Conservation (phyloP, 2,888 invertebrate genomes). For the Antitype chi region DNA sequence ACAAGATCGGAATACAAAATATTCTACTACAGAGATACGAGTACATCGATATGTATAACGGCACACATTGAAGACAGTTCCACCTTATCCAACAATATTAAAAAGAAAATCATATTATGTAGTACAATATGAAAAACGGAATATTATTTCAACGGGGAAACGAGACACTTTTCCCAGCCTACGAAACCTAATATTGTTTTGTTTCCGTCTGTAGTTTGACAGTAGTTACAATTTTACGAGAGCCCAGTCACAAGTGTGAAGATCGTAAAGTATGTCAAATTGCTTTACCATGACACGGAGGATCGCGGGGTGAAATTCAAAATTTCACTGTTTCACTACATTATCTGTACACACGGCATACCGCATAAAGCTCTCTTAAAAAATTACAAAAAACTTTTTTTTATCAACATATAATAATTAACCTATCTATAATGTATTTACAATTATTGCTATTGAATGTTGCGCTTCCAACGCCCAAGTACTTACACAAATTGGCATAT, state of each 20-base stretch:
- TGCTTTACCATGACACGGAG: constrained; percentile 79
- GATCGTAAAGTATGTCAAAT: constrained; percentile 76
- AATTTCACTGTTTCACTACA: constrained; percentile 85
- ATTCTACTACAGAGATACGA: constrained; percentile 36
- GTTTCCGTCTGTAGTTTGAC: constrained; percentile 66
- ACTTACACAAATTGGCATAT: constrained; percentile 82
- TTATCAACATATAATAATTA: constrained; percentile 88
- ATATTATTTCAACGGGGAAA: constrained; percentile 59
- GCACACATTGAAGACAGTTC: constrained; percentile 54
- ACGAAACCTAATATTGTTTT: constrained; percentile 68
- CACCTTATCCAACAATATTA: constrained; percentile 55
- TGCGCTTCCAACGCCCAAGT: constrained; percentile 88
- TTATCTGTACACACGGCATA: constrained; percentile 83
- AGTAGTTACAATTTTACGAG: constrained; percentile 73
- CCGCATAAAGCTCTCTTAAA: constrained; percentile 90
- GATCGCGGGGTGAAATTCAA: constrained; percentile 85
- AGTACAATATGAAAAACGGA: constrained; percentile 63
- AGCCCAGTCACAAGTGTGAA: constrained; percentile 76
- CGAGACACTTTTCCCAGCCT: constrained; percentile 54
- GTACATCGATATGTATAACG: constrained; percentile 40
- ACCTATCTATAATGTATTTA: constrained; percentile 88
- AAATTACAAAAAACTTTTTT: constrained; percentile 85
- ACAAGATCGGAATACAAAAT: constrained; percentile 36
- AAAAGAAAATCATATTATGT: constrained; percentile 52
- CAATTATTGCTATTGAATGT: constrained; percentile 89